Percentiles rank a stretch among this genome's conserved stretches.
These are phyloP conservation scores for Caenorhabditis becei DNA, from an alignment of 2,888 invertebrate species.

Conservation along the genomic window DNA sequence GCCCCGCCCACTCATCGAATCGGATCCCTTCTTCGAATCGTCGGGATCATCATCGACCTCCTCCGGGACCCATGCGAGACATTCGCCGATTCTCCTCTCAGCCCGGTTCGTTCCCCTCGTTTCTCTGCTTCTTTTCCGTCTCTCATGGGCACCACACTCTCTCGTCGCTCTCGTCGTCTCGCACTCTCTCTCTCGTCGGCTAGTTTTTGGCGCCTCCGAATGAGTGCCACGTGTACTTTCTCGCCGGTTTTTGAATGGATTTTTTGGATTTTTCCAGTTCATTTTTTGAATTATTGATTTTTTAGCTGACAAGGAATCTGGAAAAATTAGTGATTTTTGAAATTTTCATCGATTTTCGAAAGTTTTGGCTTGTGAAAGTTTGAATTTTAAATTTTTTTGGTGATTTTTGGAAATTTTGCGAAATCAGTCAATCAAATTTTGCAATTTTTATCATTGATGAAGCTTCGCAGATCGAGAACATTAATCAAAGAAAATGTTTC, in stretches of 20 bases:
- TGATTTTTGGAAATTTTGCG: too few species aligned
- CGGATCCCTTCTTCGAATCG: not conserved
- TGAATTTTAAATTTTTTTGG: too few species aligned
- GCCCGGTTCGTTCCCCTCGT: conserved; percentile 27
- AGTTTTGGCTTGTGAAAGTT: too few species aligned
- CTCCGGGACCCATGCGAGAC: conserved; percentile 21
- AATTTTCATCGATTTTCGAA: too few species aligned
- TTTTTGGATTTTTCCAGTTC: too few species aligned
- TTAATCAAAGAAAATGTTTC: too few species aligned
- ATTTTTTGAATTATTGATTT: too few species aligned
- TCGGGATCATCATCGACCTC: not conserved
- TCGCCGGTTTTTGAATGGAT: too few species aligned
- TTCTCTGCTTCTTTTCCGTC: too few species aligned
- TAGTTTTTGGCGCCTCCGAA: conserved; percentile 23
- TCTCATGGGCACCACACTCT: conserved; percentile 4
- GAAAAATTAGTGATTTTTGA: too few species aligned
- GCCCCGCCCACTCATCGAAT: not conserved
- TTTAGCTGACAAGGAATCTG: too few species aligned
- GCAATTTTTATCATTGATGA: not conserved
- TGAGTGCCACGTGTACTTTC: conserved; percentile 37
- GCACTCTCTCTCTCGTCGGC: conserved; percentile 7
- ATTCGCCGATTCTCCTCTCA: conserved; percentile 42
- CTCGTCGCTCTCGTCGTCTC: conserved; percentile 1
- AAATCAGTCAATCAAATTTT: not conserved
- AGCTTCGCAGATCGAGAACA: too few species aligned